Percentiles rank a stretch among this genome's conserved stretches.
These are phyloP conservation scores for Sebastes cheni DNA, from an alignment of 2,797 vertebrate genomes.

Conservation along the genomic window DNA sequence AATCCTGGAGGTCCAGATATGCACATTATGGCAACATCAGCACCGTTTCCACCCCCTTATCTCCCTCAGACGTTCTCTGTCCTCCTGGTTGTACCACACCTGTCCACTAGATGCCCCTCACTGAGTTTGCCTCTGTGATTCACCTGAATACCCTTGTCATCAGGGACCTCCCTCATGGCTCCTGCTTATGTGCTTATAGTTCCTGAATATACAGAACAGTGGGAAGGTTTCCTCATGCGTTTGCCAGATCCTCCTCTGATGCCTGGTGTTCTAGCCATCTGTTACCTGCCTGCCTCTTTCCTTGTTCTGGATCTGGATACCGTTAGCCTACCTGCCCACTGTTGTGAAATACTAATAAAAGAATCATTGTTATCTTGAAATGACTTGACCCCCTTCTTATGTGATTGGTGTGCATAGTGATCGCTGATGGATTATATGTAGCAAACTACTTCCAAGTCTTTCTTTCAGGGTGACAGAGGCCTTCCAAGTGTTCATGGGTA, in stretches of 20 bases:
- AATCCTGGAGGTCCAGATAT: background rate
- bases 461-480: background rate
- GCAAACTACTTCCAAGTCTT: background rate
- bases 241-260: background rate
- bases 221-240: background rate
- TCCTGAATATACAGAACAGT: background rate
- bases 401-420: background rate
- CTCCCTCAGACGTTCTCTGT: background rate
- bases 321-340: background rate
- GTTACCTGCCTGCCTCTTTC: background rate
- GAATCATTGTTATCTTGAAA: background rate
- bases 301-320: background rate
- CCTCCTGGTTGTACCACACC: background rate
- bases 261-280: constrained; percentile 4
- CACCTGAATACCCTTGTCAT: background rate
- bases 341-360: background rate
- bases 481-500: background rate
- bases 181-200: background rate
- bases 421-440: background rate
- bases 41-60: background rate
- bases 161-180: background rate
- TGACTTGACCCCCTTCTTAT: background rate
- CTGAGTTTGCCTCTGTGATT: background rate
- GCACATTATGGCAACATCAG: background rate
- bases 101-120: background rate